Evolutionary conservation across 37 sponge, comb jelly and placozoan genomes (phyloP).

Genomic region (Beroe forskalii): DNA sequence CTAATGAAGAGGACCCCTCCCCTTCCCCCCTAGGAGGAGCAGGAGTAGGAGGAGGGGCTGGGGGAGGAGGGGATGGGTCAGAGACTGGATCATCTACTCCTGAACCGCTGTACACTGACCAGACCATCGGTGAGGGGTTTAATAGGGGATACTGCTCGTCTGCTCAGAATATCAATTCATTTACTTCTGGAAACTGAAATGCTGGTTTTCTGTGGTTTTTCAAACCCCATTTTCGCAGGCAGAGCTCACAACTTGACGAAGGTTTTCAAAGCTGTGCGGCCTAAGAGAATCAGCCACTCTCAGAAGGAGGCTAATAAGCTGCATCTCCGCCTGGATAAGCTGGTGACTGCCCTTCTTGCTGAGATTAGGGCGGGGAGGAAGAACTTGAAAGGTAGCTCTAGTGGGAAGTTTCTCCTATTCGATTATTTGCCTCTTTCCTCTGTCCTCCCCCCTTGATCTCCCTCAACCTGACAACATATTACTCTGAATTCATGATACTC

Average conservation of each 20-base stretch:
- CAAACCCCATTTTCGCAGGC: background rate
- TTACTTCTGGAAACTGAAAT: too few species aligned
- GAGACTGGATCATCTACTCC: background rate
- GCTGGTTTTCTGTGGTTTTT: too few species aligned
- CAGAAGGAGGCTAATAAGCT: slow-evolving; percentile 63
- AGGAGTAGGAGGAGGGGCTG: too few species aligned
- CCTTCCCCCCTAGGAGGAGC: background rate
- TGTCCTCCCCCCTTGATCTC: too few species aligned
- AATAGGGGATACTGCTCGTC: too few species aligned
- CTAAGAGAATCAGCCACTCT: slow-evolving; percentile 56
- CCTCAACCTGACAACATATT: too few species aligned
- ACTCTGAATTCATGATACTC: background rate
- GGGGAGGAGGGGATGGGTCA: too few species aligned
- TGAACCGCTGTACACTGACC: background rate
- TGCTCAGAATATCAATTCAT: too few species aligned
- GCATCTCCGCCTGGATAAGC: slow-evolving; percentile 59
- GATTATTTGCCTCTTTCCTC: too few species aligned
- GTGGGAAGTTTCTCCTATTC: too few species aligned
- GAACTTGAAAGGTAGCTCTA: slow-evolving; percentile 53
- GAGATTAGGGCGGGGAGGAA: slow-evolving; percentile 50
- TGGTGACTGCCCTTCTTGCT: slow-evolving; percentile 1
- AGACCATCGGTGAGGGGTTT: background rate
- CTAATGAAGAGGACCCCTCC: slow-evolving; percentile 20
- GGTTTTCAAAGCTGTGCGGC: slow-evolving; percentile 47
- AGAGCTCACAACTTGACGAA: slow-evolving; percentile 14